Conservation (phyloP, 2,888 invertebrate species). For the Pecten maximus region DNA sequence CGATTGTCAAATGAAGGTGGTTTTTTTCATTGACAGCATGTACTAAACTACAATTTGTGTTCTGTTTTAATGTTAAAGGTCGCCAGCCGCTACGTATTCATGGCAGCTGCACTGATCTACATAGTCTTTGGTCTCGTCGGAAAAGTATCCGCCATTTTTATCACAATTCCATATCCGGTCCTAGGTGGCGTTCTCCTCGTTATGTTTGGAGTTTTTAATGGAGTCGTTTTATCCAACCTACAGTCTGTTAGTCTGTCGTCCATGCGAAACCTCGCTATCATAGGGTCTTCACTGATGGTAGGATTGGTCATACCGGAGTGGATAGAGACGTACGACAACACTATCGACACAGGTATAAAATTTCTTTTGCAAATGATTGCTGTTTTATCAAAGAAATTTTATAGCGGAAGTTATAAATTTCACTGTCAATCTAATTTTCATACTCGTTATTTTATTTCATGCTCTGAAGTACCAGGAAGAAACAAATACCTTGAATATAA, state of each 20-base stretch:
- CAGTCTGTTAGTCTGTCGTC: background rate
- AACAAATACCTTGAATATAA: too few relatives aligned
- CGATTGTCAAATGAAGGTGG: too few relatives aligned
- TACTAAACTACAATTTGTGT: too few relatives aligned
- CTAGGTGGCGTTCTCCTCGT: background rate
- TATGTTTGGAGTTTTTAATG: background rate
- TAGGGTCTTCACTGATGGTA: background rate
- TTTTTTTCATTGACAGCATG: too few relatives aligned
- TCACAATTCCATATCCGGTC: background rate
- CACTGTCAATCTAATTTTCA: too few relatives aligned
- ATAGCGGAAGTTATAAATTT: too few relatives aligned
- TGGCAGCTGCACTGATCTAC: background rate
- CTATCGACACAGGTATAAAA: background rate
- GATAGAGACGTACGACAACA: background rate
- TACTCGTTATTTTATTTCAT: too few relatives aligned
- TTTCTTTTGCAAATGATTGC: background rate
- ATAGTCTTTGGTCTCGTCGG: background rate
- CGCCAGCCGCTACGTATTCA: too few relatives aligned
- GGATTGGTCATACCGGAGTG: background rate
- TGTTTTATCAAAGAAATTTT: too few relatives aligned
- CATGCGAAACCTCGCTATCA: background rate
- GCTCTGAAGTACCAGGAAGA: too few relatives aligned
- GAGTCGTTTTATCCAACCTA: background rate
- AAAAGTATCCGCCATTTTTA: background rate
- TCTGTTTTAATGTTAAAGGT: too few relatives aligned